phyloP scores from a whole-genome alignment of 2,797 vertebrate species.

The Rhodeus uyekii region DNA sequence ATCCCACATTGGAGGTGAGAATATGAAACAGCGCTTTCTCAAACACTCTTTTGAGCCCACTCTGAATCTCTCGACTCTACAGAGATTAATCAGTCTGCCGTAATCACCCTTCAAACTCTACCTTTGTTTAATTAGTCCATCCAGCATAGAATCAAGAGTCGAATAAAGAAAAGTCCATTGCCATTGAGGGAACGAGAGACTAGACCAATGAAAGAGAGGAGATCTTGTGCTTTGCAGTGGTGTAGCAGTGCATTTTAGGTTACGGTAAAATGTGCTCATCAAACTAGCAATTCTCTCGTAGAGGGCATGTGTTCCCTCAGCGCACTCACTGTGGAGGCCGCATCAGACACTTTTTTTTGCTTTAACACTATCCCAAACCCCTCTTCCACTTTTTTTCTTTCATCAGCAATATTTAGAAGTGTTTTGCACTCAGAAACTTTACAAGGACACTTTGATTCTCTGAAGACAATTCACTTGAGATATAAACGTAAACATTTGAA shows the following conservation, averaged over 20 bases:
- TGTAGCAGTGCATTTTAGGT: slow-evolving; percentile 67
- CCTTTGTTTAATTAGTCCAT: slow-evolving; percentile 42
- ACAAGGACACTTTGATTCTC: slow-evolving; percentile 73
- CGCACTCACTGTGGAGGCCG: slow-evolving; percentile 7
- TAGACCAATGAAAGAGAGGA: neutral
- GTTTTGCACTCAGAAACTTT: slow-evolving; percentile 64
- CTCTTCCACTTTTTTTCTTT: slow-evolving; percentile 69
- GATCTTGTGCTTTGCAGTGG: slow-evolving; percentile 35
- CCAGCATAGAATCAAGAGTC: slow-evolving; percentile 22
- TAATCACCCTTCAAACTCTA: slow-evolving; percentile 45
- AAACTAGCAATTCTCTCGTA: slow-evolving; percentile 65
- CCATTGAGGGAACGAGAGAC: slow-evolving; percentile 6
- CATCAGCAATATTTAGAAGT: slow-evolving; percentile 72
- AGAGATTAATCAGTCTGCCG: slow-evolving; percentile 27
- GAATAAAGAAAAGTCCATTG: neutral
- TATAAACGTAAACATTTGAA: slow-evolving; percentile 44
- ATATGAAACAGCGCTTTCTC: slow-evolving; percentile 28
- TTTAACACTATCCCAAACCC: slow-evolving; percentile 60
- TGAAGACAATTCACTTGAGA: slow-evolving; percentile 42
- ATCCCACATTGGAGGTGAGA: slow-evolving; percentile 21
- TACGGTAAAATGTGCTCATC: slow-evolving; percentile 71
- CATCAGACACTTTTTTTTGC: slow-evolving; percentile 38
- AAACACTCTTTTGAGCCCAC: slow-evolving; percentile 29
- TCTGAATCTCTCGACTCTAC: slow-evolving; percentile 20
- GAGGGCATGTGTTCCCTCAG: slow-evolving; percentile 45